These are phyloP conservation scores for Galbula dea DNA, from an alignment of 2,113 vertebrate genomes.

Conservation along the genomic window DNA sequence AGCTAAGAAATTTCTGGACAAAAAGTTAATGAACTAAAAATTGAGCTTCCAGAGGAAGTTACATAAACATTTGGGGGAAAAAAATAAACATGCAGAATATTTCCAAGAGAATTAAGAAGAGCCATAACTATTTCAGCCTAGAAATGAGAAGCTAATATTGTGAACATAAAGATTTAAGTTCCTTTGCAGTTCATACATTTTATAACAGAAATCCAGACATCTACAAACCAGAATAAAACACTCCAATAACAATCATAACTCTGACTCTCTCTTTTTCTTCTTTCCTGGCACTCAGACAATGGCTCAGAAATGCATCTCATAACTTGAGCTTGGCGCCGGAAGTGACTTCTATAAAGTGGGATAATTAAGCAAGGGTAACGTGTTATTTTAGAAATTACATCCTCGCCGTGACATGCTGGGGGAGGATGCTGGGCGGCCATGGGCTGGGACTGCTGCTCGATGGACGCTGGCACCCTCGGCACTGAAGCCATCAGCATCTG, in stretches of 20 bases:
- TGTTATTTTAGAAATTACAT: constrained; percentile 64
- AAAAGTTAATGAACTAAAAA: constrained; percentile 51
- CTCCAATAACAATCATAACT: constrained; percentile 58
- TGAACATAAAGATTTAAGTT: constrained; percentile 53
- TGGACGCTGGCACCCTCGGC: not conserved
- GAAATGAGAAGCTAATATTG: constrained; percentile 59
- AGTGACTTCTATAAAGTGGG: constrained; percentile 49
- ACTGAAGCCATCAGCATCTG: fast-evolving
- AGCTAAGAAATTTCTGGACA: constrained; percentile 28
- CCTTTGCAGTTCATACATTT: constrained; percentile 56
- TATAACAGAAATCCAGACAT: constrained; percentile 60
- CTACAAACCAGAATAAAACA: constrained; percentile 57
- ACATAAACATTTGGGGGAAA: not conserved
- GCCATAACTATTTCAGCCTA: constrained; percentile 33
- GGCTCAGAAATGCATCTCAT: constrained; percentile 33
- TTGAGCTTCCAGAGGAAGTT: constrained; percentile 54
- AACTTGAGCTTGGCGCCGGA: constrained; percentile 9
- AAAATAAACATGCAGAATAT: constrained; percentile 39
- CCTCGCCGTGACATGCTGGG: not conserved
- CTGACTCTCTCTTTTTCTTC: constrained; percentile 25
- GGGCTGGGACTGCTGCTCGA: not conserved
- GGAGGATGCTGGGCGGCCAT: not conserved
- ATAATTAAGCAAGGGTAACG: constrained; percentile 55
- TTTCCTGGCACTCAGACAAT: constrained; percentile 37
- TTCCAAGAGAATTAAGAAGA: constrained; percentile 49